phyloP scores from a whole-genome alignment of 2,113 vertebrate genomes.

The Otolemur garnettii region DNA sequence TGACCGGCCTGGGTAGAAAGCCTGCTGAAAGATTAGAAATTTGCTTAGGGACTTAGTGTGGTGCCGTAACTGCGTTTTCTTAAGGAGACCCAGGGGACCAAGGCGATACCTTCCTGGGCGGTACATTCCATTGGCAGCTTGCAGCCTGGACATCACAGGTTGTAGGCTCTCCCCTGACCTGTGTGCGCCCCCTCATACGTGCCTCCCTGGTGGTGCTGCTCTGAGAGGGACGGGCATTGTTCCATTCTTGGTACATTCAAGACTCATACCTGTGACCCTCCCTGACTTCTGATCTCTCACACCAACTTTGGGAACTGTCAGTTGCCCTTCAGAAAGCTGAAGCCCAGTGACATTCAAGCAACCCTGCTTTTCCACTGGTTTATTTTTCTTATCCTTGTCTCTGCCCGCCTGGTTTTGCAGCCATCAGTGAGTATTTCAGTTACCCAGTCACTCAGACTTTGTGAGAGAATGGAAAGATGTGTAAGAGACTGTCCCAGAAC shows the following conservation, averaged over 20 bases:
- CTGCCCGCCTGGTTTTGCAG: constrained; percentile 13
- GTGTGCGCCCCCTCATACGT: no score
- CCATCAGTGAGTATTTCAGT: constrained; percentile 26
- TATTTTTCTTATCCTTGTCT: constrained; percentile 24
- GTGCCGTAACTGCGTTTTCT: neutral
- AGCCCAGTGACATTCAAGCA: neutral
- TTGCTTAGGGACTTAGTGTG: neutral
- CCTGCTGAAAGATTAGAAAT: neutral
- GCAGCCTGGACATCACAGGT: neutral
- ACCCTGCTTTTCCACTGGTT: neutral
- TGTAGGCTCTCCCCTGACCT: neutral
- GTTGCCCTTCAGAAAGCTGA: neutral
- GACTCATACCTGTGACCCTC: neutral
- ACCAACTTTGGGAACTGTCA: neutral
- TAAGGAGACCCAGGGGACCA: neutral
- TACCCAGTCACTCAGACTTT: neutral
- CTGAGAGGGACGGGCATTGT: neutral
- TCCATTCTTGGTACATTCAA: neutral
- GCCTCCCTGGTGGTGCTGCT: neutral
- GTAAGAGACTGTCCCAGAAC: neutral
- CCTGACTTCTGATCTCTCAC: neutral
- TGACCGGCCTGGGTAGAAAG: neutral
- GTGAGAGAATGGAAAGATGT: neutral
- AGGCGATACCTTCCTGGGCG: neutral
- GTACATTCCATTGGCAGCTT: neutral